These are phyloP conservation scores for Mustela lutreola DNA, from an alignment of 2,113 vertebrate genomes.

Conservation along the genomic window DNA sequence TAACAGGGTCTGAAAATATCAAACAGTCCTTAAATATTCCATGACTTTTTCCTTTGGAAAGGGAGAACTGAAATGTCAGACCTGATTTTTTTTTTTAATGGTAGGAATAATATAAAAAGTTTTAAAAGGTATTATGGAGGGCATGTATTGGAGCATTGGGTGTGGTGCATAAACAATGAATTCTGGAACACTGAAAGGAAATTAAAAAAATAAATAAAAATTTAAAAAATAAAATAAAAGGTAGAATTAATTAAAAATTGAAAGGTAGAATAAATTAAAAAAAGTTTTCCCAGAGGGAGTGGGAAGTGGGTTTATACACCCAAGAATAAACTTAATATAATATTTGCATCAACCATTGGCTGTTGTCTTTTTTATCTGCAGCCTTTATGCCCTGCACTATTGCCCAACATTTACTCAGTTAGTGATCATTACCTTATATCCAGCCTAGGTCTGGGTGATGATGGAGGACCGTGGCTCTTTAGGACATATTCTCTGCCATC, in stretches of 20 bases:
- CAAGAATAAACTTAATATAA: not conserved
- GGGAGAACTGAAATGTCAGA: not conserved
- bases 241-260: not conserved
- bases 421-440: not conserved
- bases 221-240: not conserved
- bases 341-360: no score
- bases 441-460: not conserved
- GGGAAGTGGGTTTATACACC: not conserved
- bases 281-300: not conserved
- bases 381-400: not conserved
- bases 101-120: not conserved
- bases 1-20: not conserved
- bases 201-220: no score
- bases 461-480: not conserved
- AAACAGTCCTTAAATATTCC: not conserved
- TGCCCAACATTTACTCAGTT: not conserved
- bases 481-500: not conserved
- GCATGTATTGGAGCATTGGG: no score
- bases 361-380: not conserved
- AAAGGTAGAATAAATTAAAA: not conserved
- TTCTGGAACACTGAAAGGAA: no score
- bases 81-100: not conserved
- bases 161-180: no score
- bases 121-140: not conserved
- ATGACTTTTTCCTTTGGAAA: not conserved